phyloP scores from a whole-genome alignment of 2,113 vertebrate genomes.

The Lophius piscatorius region DNA sequence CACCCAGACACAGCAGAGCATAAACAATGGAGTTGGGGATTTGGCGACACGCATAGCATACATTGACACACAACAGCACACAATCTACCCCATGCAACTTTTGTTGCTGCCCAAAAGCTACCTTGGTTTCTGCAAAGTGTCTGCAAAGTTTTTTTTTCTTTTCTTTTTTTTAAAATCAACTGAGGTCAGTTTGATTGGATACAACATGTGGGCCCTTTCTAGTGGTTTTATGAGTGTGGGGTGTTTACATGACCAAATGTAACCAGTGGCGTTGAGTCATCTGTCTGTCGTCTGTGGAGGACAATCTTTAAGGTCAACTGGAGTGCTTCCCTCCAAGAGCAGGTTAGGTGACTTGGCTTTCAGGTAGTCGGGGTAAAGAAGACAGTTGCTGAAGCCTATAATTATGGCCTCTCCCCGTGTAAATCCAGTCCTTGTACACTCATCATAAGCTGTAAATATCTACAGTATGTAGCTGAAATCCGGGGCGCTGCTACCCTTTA shows the following conservation, averaged over 20 bases:
- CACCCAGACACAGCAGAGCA: constrained; percentile 67
- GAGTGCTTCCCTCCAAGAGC: constrained; percentile 46
- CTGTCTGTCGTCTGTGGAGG: constrained; percentile 35
- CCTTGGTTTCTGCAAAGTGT: background rate
- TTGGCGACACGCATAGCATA: constrained; percentile 38
- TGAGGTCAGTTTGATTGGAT: background rate
- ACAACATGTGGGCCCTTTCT: background rate
- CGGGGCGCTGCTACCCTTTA: background rate
- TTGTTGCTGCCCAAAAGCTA: constrained; percentile 8
- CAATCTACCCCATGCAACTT: constrained; percentile 7
- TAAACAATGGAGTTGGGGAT: constrained; percentile 57
- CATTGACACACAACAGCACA: constrained; percentile 24
- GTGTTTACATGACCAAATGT: constrained; percentile 53
- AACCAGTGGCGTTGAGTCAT: constrained; percentile 61
- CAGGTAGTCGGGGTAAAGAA: constrained; percentile 55
- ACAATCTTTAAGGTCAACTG: constrained; percentile 53
- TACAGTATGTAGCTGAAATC: constrained; percentile 3
- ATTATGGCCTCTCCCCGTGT: constrained; percentile 51
- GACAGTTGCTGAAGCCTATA: constrained; percentile 55
- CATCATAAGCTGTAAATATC: constrained; percentile 32
- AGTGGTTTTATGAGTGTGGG: constrained; percentile 34
- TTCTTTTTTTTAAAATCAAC: background rate
- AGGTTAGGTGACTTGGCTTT: constrained; percentile 53
- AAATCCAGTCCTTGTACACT: constrained; percentile 12
- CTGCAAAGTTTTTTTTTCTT: background rate